These are phyloP conservation scores for Zosterops borbonicus DNA, from an alignment of 2,113 vertebrate genomes.

Conservation along the genomic window DNA sequence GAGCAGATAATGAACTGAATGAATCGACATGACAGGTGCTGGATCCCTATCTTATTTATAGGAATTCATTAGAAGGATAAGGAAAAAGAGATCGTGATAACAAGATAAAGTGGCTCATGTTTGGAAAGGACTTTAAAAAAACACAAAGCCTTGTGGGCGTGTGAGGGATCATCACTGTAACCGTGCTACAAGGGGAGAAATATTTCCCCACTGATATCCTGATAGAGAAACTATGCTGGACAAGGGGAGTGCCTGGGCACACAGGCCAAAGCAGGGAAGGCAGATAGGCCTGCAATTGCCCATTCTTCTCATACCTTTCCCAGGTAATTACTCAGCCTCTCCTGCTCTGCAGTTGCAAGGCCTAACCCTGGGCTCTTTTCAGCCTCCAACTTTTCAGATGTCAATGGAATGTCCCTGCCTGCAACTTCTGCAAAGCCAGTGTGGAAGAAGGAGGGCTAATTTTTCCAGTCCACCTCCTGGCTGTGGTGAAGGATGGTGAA, in stretches of 20 bases:
- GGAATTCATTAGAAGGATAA: constrained; percentile 58
- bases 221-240: background rate
- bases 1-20: constrained; percentile 34
- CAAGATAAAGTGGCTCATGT: background rate
- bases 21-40: constrained; percentile 9
- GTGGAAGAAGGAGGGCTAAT: background rate
- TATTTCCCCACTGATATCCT: background rate
- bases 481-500: too few relatives aligned
- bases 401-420: background rate
- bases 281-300: background rate
- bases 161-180: background rate
- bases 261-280: background rate
- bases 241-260: background rate
- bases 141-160: background rate
- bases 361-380: background rate
- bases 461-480: background rate
- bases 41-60: constrained; percentile 55
- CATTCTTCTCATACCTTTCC: background rate
- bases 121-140: background rate
- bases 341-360: background rate
- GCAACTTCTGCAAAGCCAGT: background rate
- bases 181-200: background rate
- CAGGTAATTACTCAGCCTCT: background rate
- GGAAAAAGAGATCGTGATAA: background rate
- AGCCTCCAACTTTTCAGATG: background rate